phyloP scores from a whole-genome alignment of 37 sponge, comb jelly and placozoan genomes.

The Beroe forskalii region DNA sequence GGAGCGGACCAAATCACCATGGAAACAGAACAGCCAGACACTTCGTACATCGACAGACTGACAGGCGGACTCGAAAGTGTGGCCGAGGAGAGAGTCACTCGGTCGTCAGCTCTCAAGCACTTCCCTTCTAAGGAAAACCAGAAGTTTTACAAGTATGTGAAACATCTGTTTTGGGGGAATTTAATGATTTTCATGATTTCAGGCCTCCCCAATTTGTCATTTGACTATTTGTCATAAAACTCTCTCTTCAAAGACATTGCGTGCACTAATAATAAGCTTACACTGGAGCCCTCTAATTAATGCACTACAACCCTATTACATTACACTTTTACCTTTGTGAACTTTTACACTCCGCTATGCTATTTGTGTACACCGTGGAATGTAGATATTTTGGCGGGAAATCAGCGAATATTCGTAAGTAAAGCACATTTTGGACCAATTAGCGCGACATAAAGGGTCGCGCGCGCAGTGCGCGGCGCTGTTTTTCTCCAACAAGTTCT shows the following conservation, averaged over 20 bases:
- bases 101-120: neutral
- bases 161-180: too few relatives aligned
- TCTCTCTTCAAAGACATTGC: too few relatives aligned
- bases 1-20: too few relatives aligned
- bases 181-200: too few relatives aligned
- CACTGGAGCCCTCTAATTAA: too few relatives aligned
- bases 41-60: constrained; percentile 10
- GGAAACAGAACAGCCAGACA: neutral
- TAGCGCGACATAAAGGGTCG: constrained; percentile 49
- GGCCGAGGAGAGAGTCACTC: neutral
- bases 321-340: too few relatives aligned
- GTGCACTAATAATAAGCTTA: too few relatives aligned
- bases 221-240: too few relatives aligned
- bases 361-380: neutral
- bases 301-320: too few relatives aligned
- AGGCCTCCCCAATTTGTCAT: too few relatives aligned
- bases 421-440: constrained; percentile 34
- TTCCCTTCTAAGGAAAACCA: constrained; percentile 12
- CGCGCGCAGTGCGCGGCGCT: neutral
- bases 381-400: constrained; percentile 55
- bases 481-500: neutral
- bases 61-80: too few relatives aligned
- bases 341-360: neutral
- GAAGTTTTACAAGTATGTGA: constrained; percentile 38
- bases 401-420: neutral